Evolutionary conservation across 2,888 invertebrate genomes (phyloP), one percentile per base, ranked within the genome.

Genomic region (Oscheius sp.): DNA sequence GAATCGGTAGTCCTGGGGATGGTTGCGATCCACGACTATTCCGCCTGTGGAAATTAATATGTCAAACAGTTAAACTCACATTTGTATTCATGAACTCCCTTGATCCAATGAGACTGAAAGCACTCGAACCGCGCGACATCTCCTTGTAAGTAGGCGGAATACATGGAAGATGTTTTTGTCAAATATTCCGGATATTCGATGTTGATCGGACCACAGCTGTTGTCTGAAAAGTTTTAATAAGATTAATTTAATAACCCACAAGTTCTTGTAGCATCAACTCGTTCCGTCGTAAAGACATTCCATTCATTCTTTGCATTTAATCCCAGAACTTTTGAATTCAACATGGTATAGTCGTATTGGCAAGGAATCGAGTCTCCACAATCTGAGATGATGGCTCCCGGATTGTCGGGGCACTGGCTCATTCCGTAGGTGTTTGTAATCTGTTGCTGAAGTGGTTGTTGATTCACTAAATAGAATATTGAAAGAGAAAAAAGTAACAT

Each of bases 171-270:
- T 8, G 80, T 82, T 64, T 84, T 84, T 72, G 78, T 80, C 28
- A 80, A 67, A 63, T 80, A 80, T 66, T 80, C 80, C 1, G 80
- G 84, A 54, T 84, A 84, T 57, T 84, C 84, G 61, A 84, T 85
- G 68, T 83, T 84, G 70, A 84, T 85, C 26, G 82, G 81, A 24
- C 84, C 84, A 59, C 84, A 84, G 45, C 79, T 80, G 74, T 84
- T 84, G 71, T 84, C 82, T 84, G 67, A 44, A 80, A 24, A 26
- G 2, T 3, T 4, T n/a, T 9, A 45, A 20, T 44, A 3, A 2
- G 20, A 3, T 41, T n/a, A 14, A 6, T 9, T 24, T 14, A 30
- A 8, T 6, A n/a, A 57, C 77, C 72, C 49, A 83, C 83, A 84
- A 38, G 77, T 74, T 67, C 80, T 68, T 26, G 79, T 77, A 26